Percentiles rank a stretch among this genome's conserved stretches.
Evolutionary conservation across 2,888 invertebrate species (phyloP).

Genomic region (Microplitis deprimator): DNA sequence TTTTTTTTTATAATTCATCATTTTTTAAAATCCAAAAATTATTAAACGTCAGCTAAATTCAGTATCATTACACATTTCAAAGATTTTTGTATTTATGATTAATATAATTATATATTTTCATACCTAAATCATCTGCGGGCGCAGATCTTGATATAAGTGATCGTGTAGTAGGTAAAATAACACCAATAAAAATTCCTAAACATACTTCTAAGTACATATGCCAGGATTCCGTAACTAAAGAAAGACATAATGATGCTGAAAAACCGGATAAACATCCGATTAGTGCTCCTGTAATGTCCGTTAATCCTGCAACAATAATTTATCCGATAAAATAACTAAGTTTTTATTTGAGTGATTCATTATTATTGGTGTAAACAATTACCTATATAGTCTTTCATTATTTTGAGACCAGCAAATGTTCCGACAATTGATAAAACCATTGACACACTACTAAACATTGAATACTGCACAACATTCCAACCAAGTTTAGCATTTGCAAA

Average conservation of each 20-base stretch:
- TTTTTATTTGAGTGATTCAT: no score
- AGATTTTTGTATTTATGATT: not conserved
- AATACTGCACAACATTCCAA: constrained; percentile 78
- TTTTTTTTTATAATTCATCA: no score
- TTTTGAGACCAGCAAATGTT: constrained; percentile 74
- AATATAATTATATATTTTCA: not conserved
- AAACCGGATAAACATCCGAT: constrained; percentile 52
- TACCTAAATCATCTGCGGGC: constrained; percentile 75
- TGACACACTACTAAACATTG: constrained; percentile 74
- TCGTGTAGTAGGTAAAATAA: constrained; percentile 75
- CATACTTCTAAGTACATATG: constrained; percentile 71
- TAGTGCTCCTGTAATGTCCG: constrained; percentile 57
- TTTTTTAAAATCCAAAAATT: no score
- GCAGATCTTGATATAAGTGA: constrained; percentile 77
- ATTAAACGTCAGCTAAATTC: no score
- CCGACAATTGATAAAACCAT: constrained; percentile 75
- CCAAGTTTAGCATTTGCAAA: constrained; percentile 78
- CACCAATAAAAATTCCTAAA: constrained; percentile 73
- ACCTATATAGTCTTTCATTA: constrained; percentile 67
- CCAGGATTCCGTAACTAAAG: constrained; percentile 62
- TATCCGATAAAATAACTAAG: not conserved
- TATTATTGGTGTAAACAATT: constrained; percentile 17
- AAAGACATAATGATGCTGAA: constrained; percentile 48
- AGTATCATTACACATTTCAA: not conserved
- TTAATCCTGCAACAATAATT: constrained; percentile 47